phyloP scores from a whole-genome alignment of 2,797 vertebrate genomes.

The Poliocrania exsul region DNA sequence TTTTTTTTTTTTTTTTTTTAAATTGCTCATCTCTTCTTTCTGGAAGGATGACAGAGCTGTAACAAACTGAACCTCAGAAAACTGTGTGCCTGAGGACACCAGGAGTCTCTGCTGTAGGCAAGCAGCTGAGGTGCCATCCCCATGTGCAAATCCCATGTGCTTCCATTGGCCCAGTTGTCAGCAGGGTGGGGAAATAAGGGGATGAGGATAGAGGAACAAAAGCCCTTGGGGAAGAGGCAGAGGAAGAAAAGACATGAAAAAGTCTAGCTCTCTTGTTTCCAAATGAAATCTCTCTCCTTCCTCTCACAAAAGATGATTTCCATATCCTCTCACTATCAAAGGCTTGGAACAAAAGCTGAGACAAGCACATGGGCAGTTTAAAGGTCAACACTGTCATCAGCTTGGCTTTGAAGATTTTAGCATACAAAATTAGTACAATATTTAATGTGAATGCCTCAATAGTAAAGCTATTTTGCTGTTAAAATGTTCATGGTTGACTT shows the following conservation, averaged over 20 bases:
- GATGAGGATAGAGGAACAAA: neutral
- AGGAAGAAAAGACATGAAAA: neutral
- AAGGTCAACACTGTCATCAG: neutral
- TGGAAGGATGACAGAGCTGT: neutral
- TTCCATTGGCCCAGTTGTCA: neutral
- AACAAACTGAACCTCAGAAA: neutral
- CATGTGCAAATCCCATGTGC: fast-evolving
- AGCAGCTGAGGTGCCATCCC: neutral
- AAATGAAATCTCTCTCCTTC: neutral
- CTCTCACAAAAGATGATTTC: neutral
- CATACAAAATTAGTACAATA: neutral
- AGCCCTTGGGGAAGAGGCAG: neutral
- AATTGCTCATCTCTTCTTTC: neutral
- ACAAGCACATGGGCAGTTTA: neutral
- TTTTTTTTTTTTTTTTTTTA: neutral
- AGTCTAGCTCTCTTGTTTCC: neutral
- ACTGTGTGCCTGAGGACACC: neutral
- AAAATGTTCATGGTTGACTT: neutral
- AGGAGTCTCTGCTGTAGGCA: fast-evolving
- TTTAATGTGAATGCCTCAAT: neutral
- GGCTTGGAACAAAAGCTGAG: slow-evolving; percentile 5
- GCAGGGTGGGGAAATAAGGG: neutral
- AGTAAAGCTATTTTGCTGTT: neutral
- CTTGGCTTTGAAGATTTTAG: neutral
- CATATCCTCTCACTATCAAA: neutral